Base-by-base conservation (phyloP, 2,797 vertebrate species). In the Gadopsis marmoratus region DNA sequence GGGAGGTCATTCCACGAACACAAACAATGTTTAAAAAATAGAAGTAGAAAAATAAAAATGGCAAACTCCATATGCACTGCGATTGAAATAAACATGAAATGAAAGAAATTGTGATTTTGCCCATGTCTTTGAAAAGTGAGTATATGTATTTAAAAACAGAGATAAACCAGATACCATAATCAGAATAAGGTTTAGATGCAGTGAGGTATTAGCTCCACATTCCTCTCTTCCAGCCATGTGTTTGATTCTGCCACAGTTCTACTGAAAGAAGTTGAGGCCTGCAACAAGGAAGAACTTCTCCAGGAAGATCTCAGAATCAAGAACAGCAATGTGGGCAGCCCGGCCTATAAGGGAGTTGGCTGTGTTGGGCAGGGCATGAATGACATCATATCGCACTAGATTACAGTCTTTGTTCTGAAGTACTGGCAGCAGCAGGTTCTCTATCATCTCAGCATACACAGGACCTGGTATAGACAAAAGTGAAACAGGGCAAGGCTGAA, bases 291-390 rank as follows among this genome's bases (percentile, higher is more conserved):
- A 99, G 94, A 99, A 99, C 94, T 99, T 99, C 95, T 99, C 98
- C 94, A 99, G 95, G 96, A 99, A 99, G 95, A 99, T 99, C 96
- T 99, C 98, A 2, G 98, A 99, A 92, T 99, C 98, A 29, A 99
- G 96, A 92, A 99, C 98, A 80, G 98, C 98, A 87, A 99, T 99
- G 91, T 99, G 98, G 78, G 98, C 98, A 55, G 98, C 98, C 90
- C 98, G 96, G 71, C 98, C 98, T 3, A 99, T 99, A 23, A 99
- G 96, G 65, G 98, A 99, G 93, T 99, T 99, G 77, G 98, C 97
- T 39, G 98, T 99, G 92, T 99, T 99, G 91, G 98, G 98, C 89
- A 99, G 95, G 16, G 98, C 97, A 33, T 99, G 98, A 90, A 99
- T 98, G 77, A 99, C 97, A 80, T 99, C 97, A 26, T 97, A 99